phyloP scores from a whole-genome alignment of 2,797 vertebrate genomes.

The Chloroceryle amazona region DNA sequence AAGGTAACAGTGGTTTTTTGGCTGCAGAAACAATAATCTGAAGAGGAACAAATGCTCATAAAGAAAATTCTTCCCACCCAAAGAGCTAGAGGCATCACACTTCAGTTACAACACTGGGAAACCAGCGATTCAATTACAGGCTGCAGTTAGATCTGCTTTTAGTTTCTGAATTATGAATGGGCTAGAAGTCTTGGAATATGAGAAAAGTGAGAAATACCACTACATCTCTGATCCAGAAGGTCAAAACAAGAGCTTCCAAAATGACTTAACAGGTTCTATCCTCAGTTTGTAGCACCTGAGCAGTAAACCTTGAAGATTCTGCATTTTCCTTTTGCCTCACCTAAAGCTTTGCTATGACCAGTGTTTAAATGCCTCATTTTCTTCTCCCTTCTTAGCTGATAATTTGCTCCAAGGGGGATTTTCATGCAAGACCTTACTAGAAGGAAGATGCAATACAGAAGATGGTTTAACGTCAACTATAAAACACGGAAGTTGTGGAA shows the following conservation, averaged over 20 bases:
- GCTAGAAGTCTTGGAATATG: not conserved
- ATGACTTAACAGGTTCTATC: not conserved
- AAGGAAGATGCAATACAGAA: slow-evolving; percentile 13
- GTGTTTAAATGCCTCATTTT: not conserved
- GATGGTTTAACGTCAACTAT: slow-evolving; percentile 33
- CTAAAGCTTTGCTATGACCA: not conserved
- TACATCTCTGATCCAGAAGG: not conserved
- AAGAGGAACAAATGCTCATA: not conserved
- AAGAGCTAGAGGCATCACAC: not conserved
- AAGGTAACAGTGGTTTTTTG: not conserved
- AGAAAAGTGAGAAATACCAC: not conserved
- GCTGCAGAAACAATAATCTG: not conserved
- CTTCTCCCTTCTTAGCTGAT: not conserved
- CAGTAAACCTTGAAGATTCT: not conserved
- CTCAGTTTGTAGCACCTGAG: not conserved
- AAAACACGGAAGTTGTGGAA: not conserved
- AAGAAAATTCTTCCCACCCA: not conserved
- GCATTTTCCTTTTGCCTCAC: not conserved
- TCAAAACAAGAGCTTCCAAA: not conserved
- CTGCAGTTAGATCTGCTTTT: not conserved
- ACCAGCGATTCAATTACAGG: not conserved
- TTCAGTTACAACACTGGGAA: not conserved
- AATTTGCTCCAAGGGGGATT: not conserved
- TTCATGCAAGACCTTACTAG: not conserved
- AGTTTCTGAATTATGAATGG: not conserved